phyloP scores from a whole-genome alignment of 2,113 vertebrate genomes.

The Callospermophilus lateralis region DNA sequence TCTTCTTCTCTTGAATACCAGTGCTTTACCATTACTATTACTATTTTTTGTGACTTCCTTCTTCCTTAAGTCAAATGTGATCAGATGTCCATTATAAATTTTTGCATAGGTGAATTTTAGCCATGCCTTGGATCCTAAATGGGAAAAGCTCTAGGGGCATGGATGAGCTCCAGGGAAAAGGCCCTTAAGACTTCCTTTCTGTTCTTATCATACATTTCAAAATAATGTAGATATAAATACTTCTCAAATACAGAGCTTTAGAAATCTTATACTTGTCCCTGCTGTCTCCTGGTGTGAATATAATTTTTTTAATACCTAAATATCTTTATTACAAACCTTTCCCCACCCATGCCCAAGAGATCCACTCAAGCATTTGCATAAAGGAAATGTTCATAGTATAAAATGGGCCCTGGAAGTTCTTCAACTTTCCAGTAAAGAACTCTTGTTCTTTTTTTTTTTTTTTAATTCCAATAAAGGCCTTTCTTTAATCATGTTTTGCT shows the following conservation, averaged over 20 bases:
- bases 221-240: background rate
- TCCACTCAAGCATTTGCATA: background rate
- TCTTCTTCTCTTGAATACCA: background rate
- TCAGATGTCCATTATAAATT: background rate
- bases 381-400: conserved; percentile 28
- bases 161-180: background rate
- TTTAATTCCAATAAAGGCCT: background rate
- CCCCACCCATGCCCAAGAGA: background rate
- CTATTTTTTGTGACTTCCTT: background rate
- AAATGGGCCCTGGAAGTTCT: background rate
- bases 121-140: background rate
- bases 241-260: background rate
- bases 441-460: background rate
- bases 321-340: background rate
- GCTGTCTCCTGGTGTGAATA: background rate
- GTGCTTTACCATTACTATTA: background rate
- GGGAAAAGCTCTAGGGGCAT: background rate
- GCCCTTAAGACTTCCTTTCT: background rate
- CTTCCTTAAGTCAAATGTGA: background rate
- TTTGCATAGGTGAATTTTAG: background rate
- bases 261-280: background rate
- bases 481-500: background rate
- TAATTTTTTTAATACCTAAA: conserved; percentile 47
- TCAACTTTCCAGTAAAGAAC: conserved; percentile 25
- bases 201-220: background rate